These are phyloP conservation scores for Euclidia mi DNA, from an alignment of 2,888 invertebrate genomes.

Conservation along the genomic window DNA sequence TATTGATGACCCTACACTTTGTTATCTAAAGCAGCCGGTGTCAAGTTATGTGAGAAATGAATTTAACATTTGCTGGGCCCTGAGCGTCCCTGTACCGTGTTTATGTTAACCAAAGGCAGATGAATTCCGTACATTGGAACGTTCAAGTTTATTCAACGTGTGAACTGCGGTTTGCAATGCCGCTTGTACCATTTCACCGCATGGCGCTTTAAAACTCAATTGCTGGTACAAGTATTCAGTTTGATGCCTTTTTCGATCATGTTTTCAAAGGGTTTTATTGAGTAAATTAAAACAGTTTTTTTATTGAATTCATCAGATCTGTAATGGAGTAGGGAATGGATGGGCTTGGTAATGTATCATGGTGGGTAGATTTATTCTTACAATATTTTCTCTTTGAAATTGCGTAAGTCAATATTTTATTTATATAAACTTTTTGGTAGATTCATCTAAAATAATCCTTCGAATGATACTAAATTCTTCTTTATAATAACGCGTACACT, in stretches of 20 bases:
- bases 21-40: conserved; percentile 38
- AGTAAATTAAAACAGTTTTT: not conserved
- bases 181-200: conserved; percentile 13
- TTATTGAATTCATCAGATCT: no score
- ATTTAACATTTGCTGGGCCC: conserved; percentile 51
- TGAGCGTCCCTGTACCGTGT: conserved; percentile 22
- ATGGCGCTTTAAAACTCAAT: conserved; percentile 26
- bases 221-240: conserved; percentile 4
- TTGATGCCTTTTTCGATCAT: not conserved
- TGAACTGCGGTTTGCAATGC: conserved; percentile 25
- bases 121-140: conserved; percentile 31
- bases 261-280: not conserved
- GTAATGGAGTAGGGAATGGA: no score
- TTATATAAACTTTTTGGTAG: no score
- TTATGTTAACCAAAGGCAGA: conserved; percentile 30
- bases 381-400: no score
- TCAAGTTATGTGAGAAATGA: conserved; percentile 47
- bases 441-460: no score
- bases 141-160: conserved; percentile 44
- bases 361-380: no score
- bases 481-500: no score
- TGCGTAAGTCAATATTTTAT: no score
- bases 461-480: no score
- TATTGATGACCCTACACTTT: conserved; percentile 34
- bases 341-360: no score